These are phyloP conservation scores for Atlantisia rogersi DNA, from an alignment of 2,113 vertebrate species.

Conservation along the genomic window DNA sequence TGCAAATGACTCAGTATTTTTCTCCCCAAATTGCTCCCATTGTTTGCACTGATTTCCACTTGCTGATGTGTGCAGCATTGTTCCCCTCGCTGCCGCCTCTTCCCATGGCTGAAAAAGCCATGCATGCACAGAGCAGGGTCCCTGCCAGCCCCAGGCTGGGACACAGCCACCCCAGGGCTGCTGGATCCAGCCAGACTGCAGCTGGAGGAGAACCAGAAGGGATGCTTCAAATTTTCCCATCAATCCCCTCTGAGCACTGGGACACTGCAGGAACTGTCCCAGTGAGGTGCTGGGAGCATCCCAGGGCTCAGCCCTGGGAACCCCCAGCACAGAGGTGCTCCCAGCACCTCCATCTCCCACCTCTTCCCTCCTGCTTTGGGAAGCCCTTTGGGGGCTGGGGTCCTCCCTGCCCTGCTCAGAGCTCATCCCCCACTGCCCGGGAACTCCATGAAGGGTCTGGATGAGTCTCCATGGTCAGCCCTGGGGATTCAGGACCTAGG, in stretches of 20 bases:
- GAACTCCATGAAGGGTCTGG: accelerated
- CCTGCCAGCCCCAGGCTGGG: neutral
- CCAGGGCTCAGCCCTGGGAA: accelerated
- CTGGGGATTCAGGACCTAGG: neutral
- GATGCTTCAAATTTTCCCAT: neutral
- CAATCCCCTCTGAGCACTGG: accelerated
- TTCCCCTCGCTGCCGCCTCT: neutral
- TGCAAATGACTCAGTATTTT: neutral
- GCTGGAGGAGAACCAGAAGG: neutral
- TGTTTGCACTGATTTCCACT: neutral
- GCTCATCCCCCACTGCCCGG: accelerated
- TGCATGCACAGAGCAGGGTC: neutral
- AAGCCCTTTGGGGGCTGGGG: neutral
- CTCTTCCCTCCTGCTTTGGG: neutral
- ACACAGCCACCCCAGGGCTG: neutral
- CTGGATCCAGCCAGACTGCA: neutral
- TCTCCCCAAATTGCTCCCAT: neutral
- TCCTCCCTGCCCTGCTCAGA: accelerated
- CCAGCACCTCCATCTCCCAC: neutral
- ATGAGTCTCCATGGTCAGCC: accelerated
- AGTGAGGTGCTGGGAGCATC: neutral
- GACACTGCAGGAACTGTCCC: neutral
- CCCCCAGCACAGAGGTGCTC: neutral
- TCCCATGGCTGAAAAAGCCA: neutral
- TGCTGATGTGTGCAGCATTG: neutral